Evolutionary conservation across 2,113 vertebrate genomes (phyloP).

Genomic region (Orientallactaga bullata): DNA sequence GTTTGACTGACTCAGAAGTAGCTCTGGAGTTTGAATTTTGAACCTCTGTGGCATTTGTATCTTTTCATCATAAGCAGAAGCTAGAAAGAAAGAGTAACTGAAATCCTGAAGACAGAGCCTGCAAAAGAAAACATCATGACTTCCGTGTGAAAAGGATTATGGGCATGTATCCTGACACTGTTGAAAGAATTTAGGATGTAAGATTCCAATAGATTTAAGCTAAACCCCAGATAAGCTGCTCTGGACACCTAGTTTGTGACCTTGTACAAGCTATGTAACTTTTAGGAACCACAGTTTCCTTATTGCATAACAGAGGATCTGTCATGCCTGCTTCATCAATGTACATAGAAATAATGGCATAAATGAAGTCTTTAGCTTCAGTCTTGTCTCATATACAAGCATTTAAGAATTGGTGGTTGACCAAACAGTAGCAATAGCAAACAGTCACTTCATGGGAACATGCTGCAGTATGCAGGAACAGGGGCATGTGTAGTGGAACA

Average conservation of each 20-base stretch:
- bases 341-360: background rate
- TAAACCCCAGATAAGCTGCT: background rate
- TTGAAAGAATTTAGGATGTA: background rate
- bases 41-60: background rate
- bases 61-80: background rate
- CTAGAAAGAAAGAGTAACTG: background rate
- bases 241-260: background rate
- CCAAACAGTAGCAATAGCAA: background rate
- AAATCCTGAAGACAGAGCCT: background rate
- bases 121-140: background rate
- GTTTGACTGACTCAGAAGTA: background rate
- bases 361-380: background rate
- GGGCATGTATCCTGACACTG: background rate
- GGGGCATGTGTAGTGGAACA: background rate
- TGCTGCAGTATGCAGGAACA: background rate
- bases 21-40: background rate
- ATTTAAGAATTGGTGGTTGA: background rate
- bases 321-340: background rate
- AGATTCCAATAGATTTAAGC: background rate
- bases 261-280: background rate
- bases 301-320: background rate
- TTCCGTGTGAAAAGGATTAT: background rate
- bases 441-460: background rate
- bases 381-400: background rate
- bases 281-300: background rate